Evolutionary conservation across 2,797 vertebrate species (phyloP).

Genomic region (Argya squamiceps): DNA sequence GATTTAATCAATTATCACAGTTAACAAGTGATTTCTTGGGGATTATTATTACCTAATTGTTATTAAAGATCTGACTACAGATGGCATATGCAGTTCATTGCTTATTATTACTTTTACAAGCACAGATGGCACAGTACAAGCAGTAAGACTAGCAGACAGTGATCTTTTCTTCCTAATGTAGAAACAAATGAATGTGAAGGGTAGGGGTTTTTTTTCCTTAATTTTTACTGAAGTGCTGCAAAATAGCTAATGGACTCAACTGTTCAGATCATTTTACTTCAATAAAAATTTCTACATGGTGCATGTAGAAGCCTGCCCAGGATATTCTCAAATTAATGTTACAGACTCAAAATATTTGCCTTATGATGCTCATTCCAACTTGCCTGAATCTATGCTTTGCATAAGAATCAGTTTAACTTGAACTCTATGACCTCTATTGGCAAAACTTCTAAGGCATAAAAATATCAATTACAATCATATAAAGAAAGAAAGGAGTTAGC

Average conservation of each 20-base stretch:
- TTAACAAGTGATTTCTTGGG: slow-evolving; percentile 68
- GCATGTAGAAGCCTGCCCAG: not conserved
- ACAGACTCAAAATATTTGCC: slow-evolving; percentile 1
- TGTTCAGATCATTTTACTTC: not conserved
- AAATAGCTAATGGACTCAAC: not conserved
- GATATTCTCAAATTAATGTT: not conserved
- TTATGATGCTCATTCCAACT: not conserved
- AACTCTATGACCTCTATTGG: slow-evolving; percentile 28
- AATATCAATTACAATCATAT: not conserved
- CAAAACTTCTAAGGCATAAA: slow-evolving; percentile 36
- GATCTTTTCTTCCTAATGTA: slow-evolving; percentile 57
- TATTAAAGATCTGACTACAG: slow-evolving; percentile 70
- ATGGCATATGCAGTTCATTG: slow-evolving; percentile 70
- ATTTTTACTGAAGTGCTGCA: slow-evolving; percentile 44
- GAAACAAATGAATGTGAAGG: slow-evolving; percentile 47
- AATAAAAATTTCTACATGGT: not conserved
- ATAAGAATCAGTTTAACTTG: slow-evolving; percentile 23
- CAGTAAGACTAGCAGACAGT: slow-evolving; percentile 57
- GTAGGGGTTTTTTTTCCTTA: not conserved
- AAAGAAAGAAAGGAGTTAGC: not conserved
- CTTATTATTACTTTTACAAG: slow-evolving; percentile 75
- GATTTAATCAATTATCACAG: slow-evolving; percentile 69
- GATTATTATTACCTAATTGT: slow-evolving; percentile 73
- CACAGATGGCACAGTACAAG: slow-evolving; percentile 73
- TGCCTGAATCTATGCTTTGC: slow-evolving; percentile 14